Evolutionary conservation across 2,113 vertebrate species (phyloP), one percentile per base, ranked within the genome.

Genomic region (Sakesphorus luctuosus): DNA sequence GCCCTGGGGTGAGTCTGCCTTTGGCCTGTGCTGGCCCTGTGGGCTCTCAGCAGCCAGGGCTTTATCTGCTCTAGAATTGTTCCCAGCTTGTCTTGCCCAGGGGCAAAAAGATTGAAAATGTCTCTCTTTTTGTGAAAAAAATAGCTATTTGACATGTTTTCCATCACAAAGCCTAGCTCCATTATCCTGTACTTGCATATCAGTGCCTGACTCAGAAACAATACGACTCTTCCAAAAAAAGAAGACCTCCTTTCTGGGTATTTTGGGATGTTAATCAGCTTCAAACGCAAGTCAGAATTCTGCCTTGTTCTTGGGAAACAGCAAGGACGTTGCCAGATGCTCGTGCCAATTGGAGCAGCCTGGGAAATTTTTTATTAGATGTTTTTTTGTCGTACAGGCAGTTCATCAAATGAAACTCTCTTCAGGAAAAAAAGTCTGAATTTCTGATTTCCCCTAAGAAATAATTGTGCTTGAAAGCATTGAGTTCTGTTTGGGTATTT

Each of bases 211-310:
- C 86, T 95, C 91, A 93, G 95, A 94, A 92, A 92, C 91, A 90
- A 87, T 90, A 14, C 16, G 7, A 88, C 86, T 96, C 87, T 93
- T 94, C 95, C 91, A 95, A 90, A 97, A 97, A 96, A 96, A 96
- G 96, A 92, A 89, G 95, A 92, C 95, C 93, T 97, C 89, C 80
- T 96, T 97, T 94, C 90, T 93, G 89, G 58, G 76, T 96, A 96
- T 95, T 96, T 97, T 96, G 86, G 89, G 95, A 96, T 6, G 53
- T 87, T 96, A 93, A 93, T 97, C 93, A 92, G 86, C 90, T 93
- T 95, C 95, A 93, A 82, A 81, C 0, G 8, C 68, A 71, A 94
- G 84, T 86, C 83, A 94, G 86, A 93, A 77, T 84, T 90, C 94
- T 95, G 91, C 68, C 86, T 90, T 83, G 73, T 92, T 94, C 96